Conservation (phyloP, 2,797 vertebrate genomes). For the Lacerta agilis region DNA sequence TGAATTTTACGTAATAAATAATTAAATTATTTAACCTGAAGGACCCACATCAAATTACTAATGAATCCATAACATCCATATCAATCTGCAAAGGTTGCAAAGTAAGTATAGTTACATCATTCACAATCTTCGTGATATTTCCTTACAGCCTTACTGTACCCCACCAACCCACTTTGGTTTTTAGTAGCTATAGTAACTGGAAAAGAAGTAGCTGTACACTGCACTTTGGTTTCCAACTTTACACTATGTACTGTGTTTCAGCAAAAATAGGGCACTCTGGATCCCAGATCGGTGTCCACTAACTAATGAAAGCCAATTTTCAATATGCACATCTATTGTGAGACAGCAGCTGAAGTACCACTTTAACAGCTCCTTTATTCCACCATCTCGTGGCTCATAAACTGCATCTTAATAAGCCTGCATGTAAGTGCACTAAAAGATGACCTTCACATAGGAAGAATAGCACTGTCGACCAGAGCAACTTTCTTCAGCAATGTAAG, state of each 20-base stretch:
- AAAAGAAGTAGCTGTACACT: conserved; percentile 26
- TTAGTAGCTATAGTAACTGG: conserved; percentile 33
- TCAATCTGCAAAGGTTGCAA: conserved; percentile 22
- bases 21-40: too few species aligned
- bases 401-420: conserved; percentile 62
- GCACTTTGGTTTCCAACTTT: conserved; percentile 19
- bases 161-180: conserved; percentile 25
- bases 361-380: conserved; percentile 69
- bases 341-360: conserved; percentile 57
- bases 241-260: conserved; percentile 50
- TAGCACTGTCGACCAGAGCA: conserved; percentile 47
- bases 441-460: conserved; percentile 62
- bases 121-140: conserved; percentile 35
- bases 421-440: conserved; percentile 63
- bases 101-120: not conserved
- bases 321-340: conserved; percentile 25
- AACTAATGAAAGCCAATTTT: conserved; percentile 66
- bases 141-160: conserved; percentile 44
- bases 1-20: too few species aligned
- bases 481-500: conserved; percentile 24
- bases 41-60: conserved; percentile 5
- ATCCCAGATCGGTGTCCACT: conserved; percentile 62
- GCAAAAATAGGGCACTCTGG: conserved; percentile 40
- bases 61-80: not conserved
- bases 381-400: conserved; percentile 59